phyloP scores from a whole-genome alignment of 2,113 vertebrate species.

The Carollia perspicillata region DNA sequence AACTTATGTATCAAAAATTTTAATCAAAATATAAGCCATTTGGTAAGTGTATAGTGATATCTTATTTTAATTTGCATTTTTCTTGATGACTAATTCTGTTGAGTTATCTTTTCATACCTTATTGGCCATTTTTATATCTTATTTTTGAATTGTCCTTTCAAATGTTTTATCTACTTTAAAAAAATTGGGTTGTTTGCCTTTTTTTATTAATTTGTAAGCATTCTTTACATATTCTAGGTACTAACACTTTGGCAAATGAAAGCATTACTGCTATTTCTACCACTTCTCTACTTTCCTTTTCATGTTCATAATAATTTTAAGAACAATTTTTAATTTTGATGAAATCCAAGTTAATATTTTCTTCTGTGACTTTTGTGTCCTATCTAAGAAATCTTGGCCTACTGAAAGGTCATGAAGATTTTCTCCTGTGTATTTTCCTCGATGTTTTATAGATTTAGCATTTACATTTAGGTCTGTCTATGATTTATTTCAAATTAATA shows the following conservation, averaged over 20 bases:
- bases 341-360: background rate
- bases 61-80: background rate
- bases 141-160: background rate
- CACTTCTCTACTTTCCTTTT: background rate
- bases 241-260: background rate
- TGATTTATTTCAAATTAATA: background rate
- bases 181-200: background rate
- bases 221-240: background rate
- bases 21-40: background rate
- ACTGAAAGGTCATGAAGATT: background rate
- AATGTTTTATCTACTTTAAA: background rate
- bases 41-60: background rate
- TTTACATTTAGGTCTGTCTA: background rate
- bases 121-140: background rate
- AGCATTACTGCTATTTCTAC: background rate
- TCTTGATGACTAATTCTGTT: background rate
- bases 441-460: background rate
- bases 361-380: background rate
- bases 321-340: background rate
- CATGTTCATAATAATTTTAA: background rate
- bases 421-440: background rate
- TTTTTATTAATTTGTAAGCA: background rate
- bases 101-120: background rate
- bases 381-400: background rate
- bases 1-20: background rate